Percentiles rank a stretch among this genome's conserved stretches.
Evolutionary conservation across 2,113 vertebrate genomes (phyloP).

Genomic region (Ovis aries): DNA sequence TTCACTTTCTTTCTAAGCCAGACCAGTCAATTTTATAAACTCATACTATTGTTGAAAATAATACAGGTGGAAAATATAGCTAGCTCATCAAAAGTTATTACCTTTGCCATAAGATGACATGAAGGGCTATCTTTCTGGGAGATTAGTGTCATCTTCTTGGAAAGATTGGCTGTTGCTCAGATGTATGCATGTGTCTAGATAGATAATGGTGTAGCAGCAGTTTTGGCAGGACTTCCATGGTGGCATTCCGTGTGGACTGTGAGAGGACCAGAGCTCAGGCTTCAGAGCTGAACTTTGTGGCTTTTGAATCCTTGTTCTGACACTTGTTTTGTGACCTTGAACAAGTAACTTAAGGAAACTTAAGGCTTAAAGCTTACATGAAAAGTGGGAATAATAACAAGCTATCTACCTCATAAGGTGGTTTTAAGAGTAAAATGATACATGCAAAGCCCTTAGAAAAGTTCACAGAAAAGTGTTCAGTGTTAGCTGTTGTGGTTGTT

Average conservation of each 20-base stretch:
- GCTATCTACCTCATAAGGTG: background rate
- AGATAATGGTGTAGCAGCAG: background rate
- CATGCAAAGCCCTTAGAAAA: slow-evolving; percentile 6
- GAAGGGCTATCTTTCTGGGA: background rate
- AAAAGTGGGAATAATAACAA: slow-evolving; percentile 20
- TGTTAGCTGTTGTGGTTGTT: slow-evolving; percentile 23
- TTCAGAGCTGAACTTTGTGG: slow-evolving; percentile 1
- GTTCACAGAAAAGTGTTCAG: slow-evolving; percentile 1
- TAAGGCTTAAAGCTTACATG: background rate
- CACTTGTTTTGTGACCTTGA: background rate
- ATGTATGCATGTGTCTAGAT: background rate
- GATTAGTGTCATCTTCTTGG: background rate
- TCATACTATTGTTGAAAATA: slow-evolving; percentile 3
- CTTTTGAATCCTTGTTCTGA: slow-evolving; percentile 9
- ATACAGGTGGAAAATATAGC: background rate
- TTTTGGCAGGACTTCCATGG: background rate
- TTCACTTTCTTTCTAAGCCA: slow-evolving; percentile 24
- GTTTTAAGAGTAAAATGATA: slow-evolving; percentile 1
- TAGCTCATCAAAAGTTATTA: slow-evolving; percentile 23
- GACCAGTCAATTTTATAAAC: slow-evolving; percentile 27
- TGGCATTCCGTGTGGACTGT: background rate
- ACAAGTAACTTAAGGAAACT: background rate
- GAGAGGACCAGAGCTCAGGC: background rate
- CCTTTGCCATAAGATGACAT: slow-evolving; percentile 18
- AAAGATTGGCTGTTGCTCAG: background rate